Base-by-base conservation (phyloP, 2,797 vertebrate species). In the Spheniscus humboldti region DNA sequence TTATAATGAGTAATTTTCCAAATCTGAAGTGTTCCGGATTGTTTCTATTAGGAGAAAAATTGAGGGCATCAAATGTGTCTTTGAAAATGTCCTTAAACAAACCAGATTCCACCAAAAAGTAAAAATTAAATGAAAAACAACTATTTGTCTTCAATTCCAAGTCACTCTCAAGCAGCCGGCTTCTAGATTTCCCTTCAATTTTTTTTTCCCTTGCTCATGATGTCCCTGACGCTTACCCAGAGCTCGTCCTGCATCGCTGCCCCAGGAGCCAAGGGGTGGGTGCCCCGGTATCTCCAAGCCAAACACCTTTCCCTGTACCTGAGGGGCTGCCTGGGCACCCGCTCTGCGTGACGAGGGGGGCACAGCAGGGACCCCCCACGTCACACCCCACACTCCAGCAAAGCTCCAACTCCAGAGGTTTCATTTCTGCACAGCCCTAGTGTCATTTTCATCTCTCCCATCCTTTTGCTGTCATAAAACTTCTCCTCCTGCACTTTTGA, bases 271-370 rank as follows among this genome's bases (percentile, higher is more conserved):
- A 8, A 14, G 8, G 56, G 33, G 6, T 24, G 56, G 43, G 7
- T 16, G 47, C 14, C 20, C 25, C 19, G 4, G 7, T 7, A 6
- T 13, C 24, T 31, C 52, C 45, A 33, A 41, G 10, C 15, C n/a
- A n/a, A 59, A 19, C 2, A 3, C 25, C 23, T 7, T 33, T 45
- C 43, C 68, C 28, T 62, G 39, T 8, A 31, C 39, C 39, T 7
- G 48, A 50, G 48, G 41, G 37, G 17, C 23, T 43, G 25, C 62
- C 43, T 37, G 31, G 20, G 22, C 20, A 15, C 47, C 33, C 2
- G 0, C 56, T 30, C 62, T n/a, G 33, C 4, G 3, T 39, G 66
- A 37, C 1, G 1, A 9, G 37, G 7, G 7, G 59, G 10, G 11
- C 57, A 43, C 1, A 2, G 25, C 13, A 16, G 68, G 41, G 33